These are phyloP conservation scores for Folsomia manolachei DNA, from an alignment of 2,888 invertebrate genomes.

Conservation along the genomic window DNA sequence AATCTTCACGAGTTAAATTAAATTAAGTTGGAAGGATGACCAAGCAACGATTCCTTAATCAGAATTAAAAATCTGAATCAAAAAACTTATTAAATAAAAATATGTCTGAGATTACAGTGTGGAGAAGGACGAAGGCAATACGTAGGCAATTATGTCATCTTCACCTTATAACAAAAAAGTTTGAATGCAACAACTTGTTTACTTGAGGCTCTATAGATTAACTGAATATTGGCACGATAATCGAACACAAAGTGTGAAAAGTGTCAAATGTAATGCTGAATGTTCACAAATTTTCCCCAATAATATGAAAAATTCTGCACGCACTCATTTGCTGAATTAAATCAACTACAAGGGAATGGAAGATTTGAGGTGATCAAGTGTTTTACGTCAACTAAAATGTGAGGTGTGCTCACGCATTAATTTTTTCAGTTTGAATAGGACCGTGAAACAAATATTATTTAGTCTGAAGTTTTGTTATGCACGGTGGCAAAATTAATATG, in stretches of 20 bases:
- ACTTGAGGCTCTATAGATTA: no score
- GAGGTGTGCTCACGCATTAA: background rate
- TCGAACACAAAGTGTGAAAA: background rate
- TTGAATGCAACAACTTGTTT: background rate
- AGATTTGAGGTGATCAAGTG: background rate
- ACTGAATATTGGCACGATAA: background rate
- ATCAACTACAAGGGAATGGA: background rate
- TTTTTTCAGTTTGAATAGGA: no score
- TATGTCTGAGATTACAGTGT: background rate
- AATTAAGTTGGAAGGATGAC: background rate
- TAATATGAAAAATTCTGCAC: no score
- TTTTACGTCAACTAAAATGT: background rate
- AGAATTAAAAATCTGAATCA: background rate
- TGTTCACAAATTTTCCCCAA: background rate
- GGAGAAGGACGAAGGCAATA: background rate
- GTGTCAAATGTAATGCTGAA: constrained; percentile 13
- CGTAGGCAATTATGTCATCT: background rate
- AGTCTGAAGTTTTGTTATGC: background rate
- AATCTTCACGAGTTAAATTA: background rate
- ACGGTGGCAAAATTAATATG: no score
- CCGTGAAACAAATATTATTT: no score
- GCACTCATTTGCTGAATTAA: background rate
- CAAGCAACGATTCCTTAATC: background rate
- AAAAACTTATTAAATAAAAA: background rate
- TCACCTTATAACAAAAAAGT: no score